Base-by-base conservation (phyloP, 2,888 invertebrate genomes). In the Athetis lepigone region DNA sequence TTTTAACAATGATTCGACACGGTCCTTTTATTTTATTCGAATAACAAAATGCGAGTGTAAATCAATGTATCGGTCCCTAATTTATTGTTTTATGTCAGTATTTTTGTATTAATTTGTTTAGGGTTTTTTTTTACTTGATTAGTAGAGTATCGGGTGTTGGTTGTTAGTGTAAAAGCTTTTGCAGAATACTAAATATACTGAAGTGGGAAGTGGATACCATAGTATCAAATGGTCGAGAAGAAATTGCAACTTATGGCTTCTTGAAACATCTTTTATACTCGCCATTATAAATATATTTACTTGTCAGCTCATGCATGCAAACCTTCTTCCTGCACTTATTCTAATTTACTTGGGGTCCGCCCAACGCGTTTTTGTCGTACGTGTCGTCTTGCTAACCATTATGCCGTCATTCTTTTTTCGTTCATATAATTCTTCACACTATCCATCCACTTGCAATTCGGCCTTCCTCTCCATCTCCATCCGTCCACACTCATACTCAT, bases 41-140 rank as follows among this genome's bases (percentile, higher is more conserved):
- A 56, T 76, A 62, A 70, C 45, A 47, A 56, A 62, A 56, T 63
- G 36, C 47, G 51, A 37, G 25, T 52, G 29, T 71, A 56, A 77
- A 49, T 71, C 74, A 74, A 74, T 9, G 68, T 54, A 67, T 67
- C 23, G 37, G 16, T 76, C 23, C 39, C 64, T 37, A 70, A 76
- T 75, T 62, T 76, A 70, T 70, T 62, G 42, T 43, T 49, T 25
- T 25, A 23, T 18, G n/a, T 11, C 13, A 13, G 19, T 54, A 19
- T 7, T 37, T 54, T 29, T 37, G 11, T 29, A 65, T 29, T 18
- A 25, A 66, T 40, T 55, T 39, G 4, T 39, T 42, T 25, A 8
- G 23, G 27, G 45, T 47, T 19, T 49, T 57, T 19, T 27, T 36
- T 40, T 13, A 19, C 3, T 8, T 39, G 29, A 46, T 33, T 33